Evolutionary conservation across 2,888 invertebrate species (phyloP).

Genomic region (Eretmocerus hayati): DNA sequence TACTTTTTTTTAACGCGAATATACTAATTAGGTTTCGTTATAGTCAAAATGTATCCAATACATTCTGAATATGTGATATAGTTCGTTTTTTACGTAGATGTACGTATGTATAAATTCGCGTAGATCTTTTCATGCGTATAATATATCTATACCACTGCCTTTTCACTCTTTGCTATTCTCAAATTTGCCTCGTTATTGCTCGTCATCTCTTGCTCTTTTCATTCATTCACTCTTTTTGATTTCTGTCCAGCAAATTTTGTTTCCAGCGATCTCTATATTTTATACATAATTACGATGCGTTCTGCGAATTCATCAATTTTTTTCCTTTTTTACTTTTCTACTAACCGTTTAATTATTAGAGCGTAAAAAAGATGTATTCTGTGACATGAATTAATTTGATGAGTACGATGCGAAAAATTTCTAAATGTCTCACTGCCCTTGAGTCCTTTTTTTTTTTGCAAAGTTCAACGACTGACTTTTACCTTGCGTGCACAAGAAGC

Average conservation of each 20-base stretch:
- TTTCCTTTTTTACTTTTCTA: conserved; percentile 15
- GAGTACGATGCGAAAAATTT: conserved; percentile 12
- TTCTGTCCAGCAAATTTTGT: conserved; percentile 16
- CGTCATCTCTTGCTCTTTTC: conserved; percentile 10
- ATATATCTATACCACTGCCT: background rate
- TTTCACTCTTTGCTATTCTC: conserved; percentile 1
- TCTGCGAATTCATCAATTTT: conserved; percentile 6
- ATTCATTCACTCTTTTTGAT: conserved; percentile 1
- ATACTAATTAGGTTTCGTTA: conserved; percentile 3
- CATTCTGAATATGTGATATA: conserved; percentile 16
- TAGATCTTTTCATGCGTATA: no score
- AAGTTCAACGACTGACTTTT: conserved; percentile 19
- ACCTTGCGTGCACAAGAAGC: conserved; percentile 1
- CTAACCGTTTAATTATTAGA: no score
- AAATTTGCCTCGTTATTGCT: background rate
- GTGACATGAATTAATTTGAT: no score
- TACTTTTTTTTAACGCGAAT: conserved; percentile 6
- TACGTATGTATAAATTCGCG: conserved; percentile 1
- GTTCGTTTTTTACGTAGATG: conserved; percentile 1
- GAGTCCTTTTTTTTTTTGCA: conserved; percentile 14
- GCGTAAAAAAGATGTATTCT: no score
- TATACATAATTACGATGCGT: conserved; percentile 5
- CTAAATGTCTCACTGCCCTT: conserved; percentile 14
- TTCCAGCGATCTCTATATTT: conserved; percentile 9
- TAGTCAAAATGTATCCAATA: conserved; percentile 12